phyloP scores from a whole-genome alignment of 2,888 invertebrate species.

The Colletes collaris region DNA sequence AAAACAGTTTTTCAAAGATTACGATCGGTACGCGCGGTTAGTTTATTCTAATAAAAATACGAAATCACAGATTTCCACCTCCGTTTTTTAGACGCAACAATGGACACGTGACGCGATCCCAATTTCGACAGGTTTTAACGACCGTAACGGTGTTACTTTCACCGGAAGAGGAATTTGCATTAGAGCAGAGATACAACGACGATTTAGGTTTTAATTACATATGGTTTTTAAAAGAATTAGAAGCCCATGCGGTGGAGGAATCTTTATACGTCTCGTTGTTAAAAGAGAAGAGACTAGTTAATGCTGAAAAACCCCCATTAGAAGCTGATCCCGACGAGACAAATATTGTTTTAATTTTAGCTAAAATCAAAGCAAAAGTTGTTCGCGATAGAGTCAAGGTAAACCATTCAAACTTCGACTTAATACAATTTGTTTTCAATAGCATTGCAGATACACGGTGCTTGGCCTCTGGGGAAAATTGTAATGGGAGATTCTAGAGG shows the following conservation, averaged over 20 bases:
- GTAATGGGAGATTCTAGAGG: no score
- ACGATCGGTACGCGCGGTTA: conserved; percentile 85
- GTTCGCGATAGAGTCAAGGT: conserved; percentile 86
- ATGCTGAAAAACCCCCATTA: conserved; percentile 76
- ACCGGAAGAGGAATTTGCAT: conserved; percentile 87
- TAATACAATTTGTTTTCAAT: not conserved
- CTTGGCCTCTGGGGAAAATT: no score
- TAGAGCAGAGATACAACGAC: conserved; percentile 89
- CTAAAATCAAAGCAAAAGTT: conserved; percentile 90
- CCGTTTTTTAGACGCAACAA: conserved; percentile 85
- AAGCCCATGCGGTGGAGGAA: conserved; percentile 81
- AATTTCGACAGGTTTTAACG: conserved; percentile 89
- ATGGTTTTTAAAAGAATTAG: conserved; percentile 88
- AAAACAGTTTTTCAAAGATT: conserved; percentile 88
- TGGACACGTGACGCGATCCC: conserved; percentile 89
- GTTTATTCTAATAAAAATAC: no score
- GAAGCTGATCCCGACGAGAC: conserved; percentile 83
- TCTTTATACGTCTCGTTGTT: conserved; percentile 82
- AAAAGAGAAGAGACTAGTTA: conserved; percentile 80
- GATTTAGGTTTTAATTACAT: conserved; percentile 91
- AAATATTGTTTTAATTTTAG: conserved; percentile 88
- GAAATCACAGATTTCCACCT: no score
- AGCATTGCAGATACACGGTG: not conserved
- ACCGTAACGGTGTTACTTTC: conserved; percentile 88
- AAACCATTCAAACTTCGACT: conserved; percentile 22